Percentiles rank a stretch among this genome's conserved stretches.
These are phyloP conservation scores for Apotomis capreana DNA, from an alignment of 2,888 invertebrate species.

Conservation along the genomic window DNA sequence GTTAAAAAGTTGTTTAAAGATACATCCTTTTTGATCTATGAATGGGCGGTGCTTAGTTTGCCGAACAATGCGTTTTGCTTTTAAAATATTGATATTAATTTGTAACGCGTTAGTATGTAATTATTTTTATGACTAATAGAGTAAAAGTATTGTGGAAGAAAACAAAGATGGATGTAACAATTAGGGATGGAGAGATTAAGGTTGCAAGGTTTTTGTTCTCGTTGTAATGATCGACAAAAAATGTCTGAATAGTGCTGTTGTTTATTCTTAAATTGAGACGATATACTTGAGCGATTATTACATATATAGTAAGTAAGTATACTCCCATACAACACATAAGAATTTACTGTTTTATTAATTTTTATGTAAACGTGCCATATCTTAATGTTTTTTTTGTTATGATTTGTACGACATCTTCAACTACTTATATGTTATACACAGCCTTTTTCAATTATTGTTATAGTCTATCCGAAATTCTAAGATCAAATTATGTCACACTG, in stretches of 20 bases:
- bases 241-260: neutral
- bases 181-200: slow-evolving; percentile 18
- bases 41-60: slow-evolving; percentile 17
- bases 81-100: slow-evolving; percentile 42
- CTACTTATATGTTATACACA: no score
- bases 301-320: no score
- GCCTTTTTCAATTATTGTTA: no score
- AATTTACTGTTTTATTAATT: no score
- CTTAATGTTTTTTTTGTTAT: no score
- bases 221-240: neutral
- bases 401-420: no score
- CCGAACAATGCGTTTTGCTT: slow-evolving; percentile 34
- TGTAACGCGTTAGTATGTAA: slow-evolving; percentile 37
- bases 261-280: no score
- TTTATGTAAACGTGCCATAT: no score
- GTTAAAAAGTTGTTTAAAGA: neutral
- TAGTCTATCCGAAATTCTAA: no score
- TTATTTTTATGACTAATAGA: slow-evolving; percentile 34
- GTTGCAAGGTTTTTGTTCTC: neutral
- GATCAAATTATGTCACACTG: no score
- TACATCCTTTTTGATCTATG: neutral
- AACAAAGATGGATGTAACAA: slow-evolving; percentile 35
- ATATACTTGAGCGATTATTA: no score
- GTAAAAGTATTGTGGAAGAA: slow-evolving; percentile 31
- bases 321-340: no score